Evolutionary conservation across 2,113 vertebrate genomes (phyloP), one percentile per base, ranked within the genome.

Genomic region (Stigmatopora argus): DNA sequence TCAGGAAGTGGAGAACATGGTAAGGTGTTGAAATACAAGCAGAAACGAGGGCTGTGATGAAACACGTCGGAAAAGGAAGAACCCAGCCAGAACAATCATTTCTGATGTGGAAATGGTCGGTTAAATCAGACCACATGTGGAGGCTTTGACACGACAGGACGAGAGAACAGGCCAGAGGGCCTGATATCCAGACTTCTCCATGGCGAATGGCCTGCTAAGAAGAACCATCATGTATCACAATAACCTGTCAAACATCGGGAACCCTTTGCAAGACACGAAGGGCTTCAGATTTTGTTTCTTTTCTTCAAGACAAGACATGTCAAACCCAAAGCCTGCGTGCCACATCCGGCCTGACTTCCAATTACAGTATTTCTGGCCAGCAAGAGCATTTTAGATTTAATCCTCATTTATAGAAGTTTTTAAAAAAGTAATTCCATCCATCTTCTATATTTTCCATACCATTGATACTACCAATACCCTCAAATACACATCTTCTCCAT

Each of bases 51-150:
- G 72, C 72, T 76, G 78, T 84, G 87, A 88, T 73, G 60, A 87
- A 77, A 85, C 81, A 85, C 82, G 78, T 78, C 76, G 38, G 78
- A 76, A 70, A 72, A 82, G 75, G 74, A 79, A 75, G 79, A 60
- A 70, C 79, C 77, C 64, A 61, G 67, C 75, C 81, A 76, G 72
- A 75, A 72, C 56, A 56, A 77, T 72, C 81, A 84, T 83, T 84
- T 86, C 81, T 86, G 84, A 86, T 72, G 85, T 86, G 81, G 82
- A 78, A 80, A 84, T 77, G 84, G 86, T 66, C 69, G 67, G 78
- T 83, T 88, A 85, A 90, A 82, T 55, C 81, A 74, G 70, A 86
- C 81, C 82, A 87, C 80, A 75, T 86, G 85, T 78, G 76, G 66
- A 53, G 70, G 68, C 59, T 79, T 70, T 57, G 63, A 72, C 61